Conservation (phyloP, 1,140 invertebrate genomes). For the Arion vulgaris region DNA sequence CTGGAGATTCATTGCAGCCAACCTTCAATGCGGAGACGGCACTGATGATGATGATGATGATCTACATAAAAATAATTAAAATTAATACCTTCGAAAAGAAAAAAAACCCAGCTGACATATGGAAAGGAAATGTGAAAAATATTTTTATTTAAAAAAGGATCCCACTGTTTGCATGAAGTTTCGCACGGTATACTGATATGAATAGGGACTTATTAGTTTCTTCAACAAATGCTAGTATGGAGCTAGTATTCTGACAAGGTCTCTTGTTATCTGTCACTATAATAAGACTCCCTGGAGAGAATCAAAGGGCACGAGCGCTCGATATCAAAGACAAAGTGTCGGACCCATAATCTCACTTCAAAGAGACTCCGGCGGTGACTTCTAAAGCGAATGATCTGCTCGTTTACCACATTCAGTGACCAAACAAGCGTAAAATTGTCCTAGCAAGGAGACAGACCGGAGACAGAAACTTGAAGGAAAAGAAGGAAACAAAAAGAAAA, state of each 20-base stretch:
- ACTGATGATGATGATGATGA: too few species aligned
- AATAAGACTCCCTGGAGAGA: neutral
- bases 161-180: neutral
- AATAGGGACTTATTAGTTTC: neutral
- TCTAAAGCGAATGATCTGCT: conserved; percentile 7
- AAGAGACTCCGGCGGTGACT: neutral
- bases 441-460: neutral
- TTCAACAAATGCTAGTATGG: neutral
- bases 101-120: too few species aligned
- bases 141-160: too few species aligned
- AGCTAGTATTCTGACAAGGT: neutral
- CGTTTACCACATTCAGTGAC: conserved; percentile 11
- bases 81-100: too few species aligned
- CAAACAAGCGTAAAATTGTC: conserved; percentile 16
- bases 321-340: conserved; percentile 14
- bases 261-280: conserved; percentile 6
- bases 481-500: too few species aligned
- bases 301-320: conserved; percentile 1
- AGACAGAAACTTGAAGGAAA: neutral
- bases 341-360: conserved; percentile 9
- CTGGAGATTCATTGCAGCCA: too few species aligned
- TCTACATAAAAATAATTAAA: too few species aligned
- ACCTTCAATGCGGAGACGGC: too few species aligned
- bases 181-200: neutral
- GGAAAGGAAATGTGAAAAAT: too few species aligned